Evolutionary conservation across 2,113 vertebrate genomes (phyloP).

Genomic region (Neotragus pygmaeus): DNA sequence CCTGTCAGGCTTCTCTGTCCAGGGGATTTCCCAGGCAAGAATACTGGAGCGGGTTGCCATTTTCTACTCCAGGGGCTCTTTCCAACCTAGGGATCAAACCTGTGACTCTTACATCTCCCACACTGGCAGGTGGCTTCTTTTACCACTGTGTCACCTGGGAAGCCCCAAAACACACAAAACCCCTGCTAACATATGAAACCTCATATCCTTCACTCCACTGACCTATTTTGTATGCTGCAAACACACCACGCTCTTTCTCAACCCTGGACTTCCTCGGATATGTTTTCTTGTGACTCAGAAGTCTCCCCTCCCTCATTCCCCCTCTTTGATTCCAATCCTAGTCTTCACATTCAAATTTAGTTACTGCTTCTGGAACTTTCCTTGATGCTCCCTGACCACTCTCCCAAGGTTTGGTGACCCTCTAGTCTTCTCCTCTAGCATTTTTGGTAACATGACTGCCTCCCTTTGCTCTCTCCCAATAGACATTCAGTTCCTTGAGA

Average conservation of each 20-base stretch:
- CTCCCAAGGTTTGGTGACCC: not conserved
- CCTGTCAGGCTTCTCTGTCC: not conserved
- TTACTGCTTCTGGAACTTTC: not conserved
- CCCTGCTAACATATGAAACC: not conserved
- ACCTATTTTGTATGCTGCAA: not conserved
- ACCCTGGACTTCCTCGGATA: not conserved
- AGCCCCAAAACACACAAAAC: not conserved
- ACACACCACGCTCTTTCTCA: not conserved
- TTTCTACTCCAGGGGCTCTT: not conserved
- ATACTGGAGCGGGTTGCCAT: not conserved
- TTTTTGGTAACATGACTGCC: not conserved
- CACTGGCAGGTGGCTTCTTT: not conserved
- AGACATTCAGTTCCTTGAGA: not conserved
- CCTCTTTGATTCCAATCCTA: not conserved
- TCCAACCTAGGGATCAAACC: not conserved
- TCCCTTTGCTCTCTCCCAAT: not conserved
- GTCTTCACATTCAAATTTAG: not conserved
- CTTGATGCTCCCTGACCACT: not conserved
- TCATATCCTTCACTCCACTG: not conserved
- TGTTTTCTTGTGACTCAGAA: not conserved
- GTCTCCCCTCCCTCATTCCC: not conserved
- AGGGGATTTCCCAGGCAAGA: not conserved
- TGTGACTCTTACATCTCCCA: accelerated
- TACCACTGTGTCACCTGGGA: not conserved
- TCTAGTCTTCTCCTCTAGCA: not conserved